phyloP scores from a whole-genome alignment of 2,888 invertebrate species.

The Watsonalla cultraria region DNA sequence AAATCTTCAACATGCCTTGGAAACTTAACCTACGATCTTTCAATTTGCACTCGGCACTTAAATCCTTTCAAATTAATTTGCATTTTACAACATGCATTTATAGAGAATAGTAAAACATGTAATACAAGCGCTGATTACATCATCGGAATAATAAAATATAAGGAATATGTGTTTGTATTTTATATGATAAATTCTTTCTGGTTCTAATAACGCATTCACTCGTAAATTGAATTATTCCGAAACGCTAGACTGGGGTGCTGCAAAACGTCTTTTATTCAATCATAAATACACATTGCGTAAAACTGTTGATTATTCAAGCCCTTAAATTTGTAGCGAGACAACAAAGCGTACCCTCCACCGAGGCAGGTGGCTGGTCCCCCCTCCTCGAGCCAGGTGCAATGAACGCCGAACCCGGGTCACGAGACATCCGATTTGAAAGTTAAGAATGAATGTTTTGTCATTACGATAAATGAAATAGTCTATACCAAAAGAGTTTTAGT shows the following conservation, averaged over 20 bases:
- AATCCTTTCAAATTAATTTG: not conserved
- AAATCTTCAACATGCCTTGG: not conserved
- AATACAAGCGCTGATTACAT: not conserved
- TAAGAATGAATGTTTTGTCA: not conserved
- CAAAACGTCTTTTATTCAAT: too few relatives aligned
- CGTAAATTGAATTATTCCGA: too few relatives aligned
- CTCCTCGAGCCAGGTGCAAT: slow-evolving; percentile 43
- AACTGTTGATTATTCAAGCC: slow-evolving; percentile 1
- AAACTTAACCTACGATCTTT: too few relatives aligned
- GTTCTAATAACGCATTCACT: too few relatives aligned
- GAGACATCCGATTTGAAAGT: slow-evolving; percentile 12
- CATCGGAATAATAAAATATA: not conserved
- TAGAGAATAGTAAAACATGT: not conserved
- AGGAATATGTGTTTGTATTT: too few relatives aligned
- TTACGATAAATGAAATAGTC: not conserved
- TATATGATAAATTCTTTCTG: too few relatives aligned
- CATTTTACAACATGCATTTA: too few relatives aligned
- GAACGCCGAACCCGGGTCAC: slow-evolving; percentile 36
- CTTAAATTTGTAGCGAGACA: not conserved
- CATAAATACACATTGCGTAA: not conserved
- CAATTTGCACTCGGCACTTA: not conserved
- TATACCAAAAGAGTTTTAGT: not conserved
- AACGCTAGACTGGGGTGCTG: too few relatives aligned
- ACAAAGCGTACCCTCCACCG: slow-evolving; percentile 4
- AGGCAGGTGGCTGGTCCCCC: slow-evolving; percentile 39